A percentile compares a stretch with the other conserved stretches of the same genome.
Conservation (phyloP, 2,888 invertebrate species). For the Ophion obscuratus region DNA sequence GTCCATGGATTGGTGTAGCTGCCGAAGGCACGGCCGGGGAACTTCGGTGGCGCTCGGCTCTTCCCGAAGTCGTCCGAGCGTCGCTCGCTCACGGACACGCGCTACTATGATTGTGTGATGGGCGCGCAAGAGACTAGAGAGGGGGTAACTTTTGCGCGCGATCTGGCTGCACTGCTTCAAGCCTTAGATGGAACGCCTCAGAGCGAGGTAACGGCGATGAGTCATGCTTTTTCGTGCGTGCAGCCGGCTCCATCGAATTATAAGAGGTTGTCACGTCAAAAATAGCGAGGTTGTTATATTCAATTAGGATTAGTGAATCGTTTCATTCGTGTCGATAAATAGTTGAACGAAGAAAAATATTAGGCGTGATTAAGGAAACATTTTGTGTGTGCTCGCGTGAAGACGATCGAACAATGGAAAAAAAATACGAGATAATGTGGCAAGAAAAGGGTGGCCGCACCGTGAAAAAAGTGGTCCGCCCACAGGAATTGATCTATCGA, state of each 20-base stretch:
- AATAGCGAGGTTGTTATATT: neutral
- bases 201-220: too few species aligned
- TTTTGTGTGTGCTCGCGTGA: conserved; percentile 2
- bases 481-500: conserved; percentile 7
- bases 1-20: rapidly evolving
- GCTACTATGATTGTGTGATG: too few species aligned
- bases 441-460: conserved; percentile 14
- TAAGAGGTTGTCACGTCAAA: too few species aligned
- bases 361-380: conserved; percentile 7
- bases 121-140: too few species aligned
- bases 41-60: rapidly evolving
- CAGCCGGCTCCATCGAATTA: too few species aligned
- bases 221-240: too few species aligned
- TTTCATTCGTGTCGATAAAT: conserved; percentile 12
- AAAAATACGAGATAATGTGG: conserved; percentile 12
- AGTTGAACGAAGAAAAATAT: conserved; percentile 10
- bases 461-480: neutral
- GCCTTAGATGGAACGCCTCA: too few species aligned
- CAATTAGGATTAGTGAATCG: conserved; percentile 19
- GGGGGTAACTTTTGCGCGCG: too few species aligned
- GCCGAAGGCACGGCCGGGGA: rapidly evolving
- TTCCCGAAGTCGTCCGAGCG: too few species aligned
- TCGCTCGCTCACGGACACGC: too few species aligned
- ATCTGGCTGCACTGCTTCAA: too few species aligned
- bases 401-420: conserved; percentile 19